These are phyloP conservation scores for Psittacula derbiana DNA, from an alignment of 2,797 vertebrate species.

Conservation along the genomic window DNA sequence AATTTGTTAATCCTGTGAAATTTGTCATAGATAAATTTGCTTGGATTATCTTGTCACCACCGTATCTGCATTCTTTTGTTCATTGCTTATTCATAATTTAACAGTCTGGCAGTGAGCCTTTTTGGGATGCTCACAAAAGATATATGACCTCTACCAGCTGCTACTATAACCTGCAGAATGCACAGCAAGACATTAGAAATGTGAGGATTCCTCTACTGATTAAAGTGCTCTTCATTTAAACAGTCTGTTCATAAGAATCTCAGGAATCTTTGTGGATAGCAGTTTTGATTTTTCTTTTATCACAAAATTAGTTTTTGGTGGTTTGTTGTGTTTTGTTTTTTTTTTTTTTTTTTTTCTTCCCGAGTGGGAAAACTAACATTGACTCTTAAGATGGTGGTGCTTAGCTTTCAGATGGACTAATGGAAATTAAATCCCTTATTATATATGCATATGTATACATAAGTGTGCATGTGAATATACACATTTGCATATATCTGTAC, in stretches of 20 bases:
- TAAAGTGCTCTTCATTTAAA: constrained; percentile 84
- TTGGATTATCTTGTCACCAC: constrained; percentile 90
- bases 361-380: not conserved
- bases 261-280: constrained; percentile 77
- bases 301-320: constrained; percentile 54
- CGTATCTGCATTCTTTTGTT: constrained; percentile 89
- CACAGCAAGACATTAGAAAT: constrained; percentile 83
- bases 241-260: constrained; percentile 80
- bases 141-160: constrained; percentile 88
- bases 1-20: constrained; percentile 90
- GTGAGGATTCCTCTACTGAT: constrained; percentile 84
- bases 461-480: not conserved
- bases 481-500: not conserved
- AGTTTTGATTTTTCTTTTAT: constrained; percentile 69
- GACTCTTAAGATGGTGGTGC: constrained; percentile 11
- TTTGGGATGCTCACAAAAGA: constrained; percentile 86
- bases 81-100: constrained; percentile 90
- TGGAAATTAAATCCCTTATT: constrained; percentile 60
- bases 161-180: constrained; percentile 84
- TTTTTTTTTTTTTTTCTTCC: not conserved
- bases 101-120: constrained; percentile 86
- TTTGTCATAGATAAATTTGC: constrained; percentile 91
- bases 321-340: too few relatives aligned
- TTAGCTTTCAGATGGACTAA: constrained; percentile 64
- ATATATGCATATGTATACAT: not conserved